Conservation (phyloP, 2,888 invertebrate genomes). For the Cryptus viduatorius region DNA sequence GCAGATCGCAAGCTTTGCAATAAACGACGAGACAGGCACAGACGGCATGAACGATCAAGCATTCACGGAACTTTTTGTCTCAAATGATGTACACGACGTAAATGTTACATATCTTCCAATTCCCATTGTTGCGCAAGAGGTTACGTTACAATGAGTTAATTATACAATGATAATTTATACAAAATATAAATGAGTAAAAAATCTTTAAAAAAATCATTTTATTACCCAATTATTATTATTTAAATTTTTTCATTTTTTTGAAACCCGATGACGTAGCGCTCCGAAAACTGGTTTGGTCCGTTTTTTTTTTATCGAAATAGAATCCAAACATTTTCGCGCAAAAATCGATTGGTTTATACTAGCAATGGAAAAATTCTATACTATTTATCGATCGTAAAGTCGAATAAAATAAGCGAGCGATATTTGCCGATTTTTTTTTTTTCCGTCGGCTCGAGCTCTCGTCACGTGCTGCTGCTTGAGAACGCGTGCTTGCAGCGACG, state of each 20-base stretch:
- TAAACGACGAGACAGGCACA: slow-evolving; percentile 46
- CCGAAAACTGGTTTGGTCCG: too few species aligned
- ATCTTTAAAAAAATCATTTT: not conserved
- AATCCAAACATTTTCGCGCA: too few species aligned
- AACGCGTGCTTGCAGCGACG: slow-evolving; percentile 10
- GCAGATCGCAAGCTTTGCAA: slow-evolving; percentile 72
- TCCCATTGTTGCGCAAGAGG: not conserved
- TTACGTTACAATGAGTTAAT: slow-evolving; percentile 10
- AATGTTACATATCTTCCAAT: slow-evolving; percentile 28
- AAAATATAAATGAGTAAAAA: not conserved
- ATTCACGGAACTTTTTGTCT: slow-evolving; percentile 3
- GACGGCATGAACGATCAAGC: slow-evolving; percentile 2
- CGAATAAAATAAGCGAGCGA: too few species aligned
- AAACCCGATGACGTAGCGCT: too few species aligned
- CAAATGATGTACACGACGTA: not conserved
- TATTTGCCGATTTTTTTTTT: not conserved
- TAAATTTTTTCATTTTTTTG: too few species aligned
- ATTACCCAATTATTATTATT: too few species aligned
- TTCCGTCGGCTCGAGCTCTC: not conserved
- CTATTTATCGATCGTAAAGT: too few species aligned
- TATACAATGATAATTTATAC: not conserved
- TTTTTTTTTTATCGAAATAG: too few species aligned
- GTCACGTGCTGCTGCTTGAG: not conserved
- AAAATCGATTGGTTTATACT: too few species aligned
- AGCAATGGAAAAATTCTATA: too few species aligned